phyloP scores from a whole-genome alignment of 2,113 vertebrate genomes.

The Xiphophorus couchianus region DNA sequence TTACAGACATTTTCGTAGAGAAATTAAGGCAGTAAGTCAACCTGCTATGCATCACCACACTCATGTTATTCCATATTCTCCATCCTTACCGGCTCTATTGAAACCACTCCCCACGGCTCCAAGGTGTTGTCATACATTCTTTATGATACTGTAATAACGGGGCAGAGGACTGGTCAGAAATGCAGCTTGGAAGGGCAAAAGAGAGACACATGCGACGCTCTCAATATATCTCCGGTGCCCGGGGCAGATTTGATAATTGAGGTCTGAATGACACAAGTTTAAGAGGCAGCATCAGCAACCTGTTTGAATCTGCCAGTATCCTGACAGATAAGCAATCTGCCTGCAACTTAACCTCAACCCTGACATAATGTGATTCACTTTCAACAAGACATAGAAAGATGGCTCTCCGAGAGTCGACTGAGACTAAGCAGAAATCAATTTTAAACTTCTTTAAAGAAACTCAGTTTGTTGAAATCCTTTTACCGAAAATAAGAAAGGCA shows the following conservation, averaged over 20 bases:
- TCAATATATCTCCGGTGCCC: slow-evolving; percentile 72
- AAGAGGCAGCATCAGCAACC: slow-evolving; percentile 77
- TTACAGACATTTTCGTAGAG: slow-evolving; percentile 1
- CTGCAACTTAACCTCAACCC: slow-evolving; percentile 62
- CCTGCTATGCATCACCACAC: slow-evolving; percentile 41
- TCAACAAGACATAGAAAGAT: slow-evolving; percentile 66
- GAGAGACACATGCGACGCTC: slow-evolving; percentile 57
- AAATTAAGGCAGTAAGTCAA: slow-evolving; percentile 2
- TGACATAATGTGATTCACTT: slow-evolving; percentile 63
- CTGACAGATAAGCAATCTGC: slow-evolving; percentile 77
- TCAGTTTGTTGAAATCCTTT: slow-evolving; percentile 10
- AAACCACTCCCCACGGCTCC: slow-evolving; percentile 62
- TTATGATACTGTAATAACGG: slow-evolving; percentile 66
- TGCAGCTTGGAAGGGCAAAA: slow-evolving; percentile 41
- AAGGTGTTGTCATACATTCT: slow-evolving; percentile 73
- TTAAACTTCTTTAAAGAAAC: slow-evolving; percentile 16
- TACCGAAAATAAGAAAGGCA: slow-evolving; percentile 10
- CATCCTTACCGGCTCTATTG: slow-evolving; percentile 30
- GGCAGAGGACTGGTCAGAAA: slow-evolving; percentile 56
- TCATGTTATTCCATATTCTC: slow-evolving; percentile 57
- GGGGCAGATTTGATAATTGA: slow-evolving; percentile 71
- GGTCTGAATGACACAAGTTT: slow-evolving; percentile 67
- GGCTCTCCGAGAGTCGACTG: slow-evolving; percentile 45
- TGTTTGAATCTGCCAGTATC: slow-evolving; percentile 72
- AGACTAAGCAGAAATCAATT: slow-evolving; percentile 53